Conservation (phyloP, 2,797 vertebrate species). For the Onychomys arenicola region DNA sequence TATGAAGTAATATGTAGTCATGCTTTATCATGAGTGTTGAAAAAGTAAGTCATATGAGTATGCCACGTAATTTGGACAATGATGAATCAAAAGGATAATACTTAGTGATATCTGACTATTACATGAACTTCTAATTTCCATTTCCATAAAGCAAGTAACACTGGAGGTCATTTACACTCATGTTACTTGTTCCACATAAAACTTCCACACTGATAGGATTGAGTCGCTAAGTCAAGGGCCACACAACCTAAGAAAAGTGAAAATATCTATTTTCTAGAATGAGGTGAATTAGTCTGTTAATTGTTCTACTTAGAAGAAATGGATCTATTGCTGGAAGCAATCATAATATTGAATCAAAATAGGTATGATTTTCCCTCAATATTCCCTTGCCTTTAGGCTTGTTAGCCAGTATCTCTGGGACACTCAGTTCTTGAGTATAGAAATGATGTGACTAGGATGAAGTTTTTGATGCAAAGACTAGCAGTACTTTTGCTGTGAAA, state of each 20-base stretch:
- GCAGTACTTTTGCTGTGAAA: background rate
- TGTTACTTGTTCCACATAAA: background rate
- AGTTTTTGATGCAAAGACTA: background rate
- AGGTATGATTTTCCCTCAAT: background rate
- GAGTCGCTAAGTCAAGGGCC: background rate
- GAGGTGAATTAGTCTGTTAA: background rate
- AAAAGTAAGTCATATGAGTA: background rate
- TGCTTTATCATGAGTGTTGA: background rate
- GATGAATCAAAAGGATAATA: background rate
- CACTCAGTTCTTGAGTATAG: background rate
- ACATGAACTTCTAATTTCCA: background rate
- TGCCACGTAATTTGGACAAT: background rate
- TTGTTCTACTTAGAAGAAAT: background rate
- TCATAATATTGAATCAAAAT: background rate
- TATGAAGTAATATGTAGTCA: background rate
- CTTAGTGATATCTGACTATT: background rate
- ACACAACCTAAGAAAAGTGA: background rate
- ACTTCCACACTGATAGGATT: background rate
- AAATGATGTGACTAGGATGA: background rate
- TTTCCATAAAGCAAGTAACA: conserved; percentile 1
- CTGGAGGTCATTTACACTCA: background rate
- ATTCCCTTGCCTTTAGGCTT: background rate
- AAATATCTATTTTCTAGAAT: background rate
- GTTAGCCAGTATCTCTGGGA: background rate
- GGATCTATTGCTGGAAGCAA: background rate